phyloP scores from a whole-genome alignment of 2,113 vertebrate species.

The Recurvirostra avosetta region DNA sequence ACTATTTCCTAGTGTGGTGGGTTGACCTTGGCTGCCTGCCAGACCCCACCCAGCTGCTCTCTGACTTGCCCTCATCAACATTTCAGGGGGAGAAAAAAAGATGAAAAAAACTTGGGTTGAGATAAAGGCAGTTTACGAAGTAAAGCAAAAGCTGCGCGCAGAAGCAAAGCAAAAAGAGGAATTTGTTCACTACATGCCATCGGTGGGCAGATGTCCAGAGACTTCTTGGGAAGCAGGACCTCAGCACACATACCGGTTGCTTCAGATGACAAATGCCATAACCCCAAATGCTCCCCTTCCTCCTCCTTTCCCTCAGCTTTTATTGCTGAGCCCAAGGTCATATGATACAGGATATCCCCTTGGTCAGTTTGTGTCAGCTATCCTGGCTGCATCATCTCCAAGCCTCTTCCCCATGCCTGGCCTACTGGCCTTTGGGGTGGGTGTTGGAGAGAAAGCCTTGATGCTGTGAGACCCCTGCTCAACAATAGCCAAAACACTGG shows the following conservation, averaged over 20 bases:
- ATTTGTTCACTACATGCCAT: neutral
- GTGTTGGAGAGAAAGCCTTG: neutral
- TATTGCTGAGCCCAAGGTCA: accelerated
- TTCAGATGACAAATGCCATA: neutral
- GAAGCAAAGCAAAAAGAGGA: neutral
- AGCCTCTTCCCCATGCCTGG: neutral
- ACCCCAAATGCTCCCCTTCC: neutral
- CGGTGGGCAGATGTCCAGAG: neutral
- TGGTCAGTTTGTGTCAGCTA: neutral
- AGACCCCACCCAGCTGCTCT: neutral
- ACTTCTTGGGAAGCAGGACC: neutral
- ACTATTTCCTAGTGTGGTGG: neutral
- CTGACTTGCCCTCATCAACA: neutral
- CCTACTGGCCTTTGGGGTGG: accelerated
- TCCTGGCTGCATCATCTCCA: neutral
- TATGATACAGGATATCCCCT: too few species aligned
- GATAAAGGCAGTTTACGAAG: accelerated
- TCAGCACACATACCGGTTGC: accelerated
- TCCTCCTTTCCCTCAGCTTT: neutral
- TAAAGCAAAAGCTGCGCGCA: neutral
- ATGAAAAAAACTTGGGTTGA: neutral
- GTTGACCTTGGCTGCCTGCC: neutral
- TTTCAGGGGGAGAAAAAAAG: neutral
- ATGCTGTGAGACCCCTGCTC: neutral
- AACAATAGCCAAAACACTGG: neutral